Evolutionary conservation across 2,797 vertebrate genomes (phyloP), one percentile per base, ranked within the genome.

Genomic region (Onychomys torridus): DNA sequence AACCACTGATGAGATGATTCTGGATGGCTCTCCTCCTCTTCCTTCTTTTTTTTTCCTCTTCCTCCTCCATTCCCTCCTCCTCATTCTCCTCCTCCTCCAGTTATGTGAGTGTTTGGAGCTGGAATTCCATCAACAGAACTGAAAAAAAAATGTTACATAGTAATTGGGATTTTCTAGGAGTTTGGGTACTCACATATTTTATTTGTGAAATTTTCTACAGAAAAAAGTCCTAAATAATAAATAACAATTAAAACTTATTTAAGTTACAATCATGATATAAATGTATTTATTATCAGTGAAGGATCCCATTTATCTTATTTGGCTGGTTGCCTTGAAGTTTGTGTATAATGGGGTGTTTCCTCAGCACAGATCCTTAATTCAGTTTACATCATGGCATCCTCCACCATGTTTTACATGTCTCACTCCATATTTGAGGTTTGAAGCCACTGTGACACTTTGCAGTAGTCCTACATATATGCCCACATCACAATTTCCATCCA

Each of bases 341-440:
- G 37, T 59, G 73, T 49, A 40, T 77, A 55, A 27, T 46, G 19
- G 6, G 10, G 11, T 11, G 5, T 8, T 43, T 4, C 2, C 13
- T 89, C 63, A 19, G 4, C 13, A 1, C 19, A 6, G 27, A 12
- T 49, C 14, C 76, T 73, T 40, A 9, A 25, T 32, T 90, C 8
- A 5, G 57, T 25, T 79, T 40, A 37, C 71, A 52, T 57, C 57
- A 49, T 5, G 2, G 7, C 12, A 14, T 85, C 16, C 63, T 13
- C 57, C 77, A 69, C 19, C 49, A 65, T 34, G 57, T 7, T 32
- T 34, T 37, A 6, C 65, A 99, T 98, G 98, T 98, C 3, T 98
- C n/a, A 11, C 12, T 29, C 34, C 52, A 14, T 52, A 52, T 52
- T 90, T 34, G 87, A 52, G 59, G n/a, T 49, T 29, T 65, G 52